Conservation (phyloP, 2,888 invertebrate genomes). For the Meandrusa payeni region DNA sequence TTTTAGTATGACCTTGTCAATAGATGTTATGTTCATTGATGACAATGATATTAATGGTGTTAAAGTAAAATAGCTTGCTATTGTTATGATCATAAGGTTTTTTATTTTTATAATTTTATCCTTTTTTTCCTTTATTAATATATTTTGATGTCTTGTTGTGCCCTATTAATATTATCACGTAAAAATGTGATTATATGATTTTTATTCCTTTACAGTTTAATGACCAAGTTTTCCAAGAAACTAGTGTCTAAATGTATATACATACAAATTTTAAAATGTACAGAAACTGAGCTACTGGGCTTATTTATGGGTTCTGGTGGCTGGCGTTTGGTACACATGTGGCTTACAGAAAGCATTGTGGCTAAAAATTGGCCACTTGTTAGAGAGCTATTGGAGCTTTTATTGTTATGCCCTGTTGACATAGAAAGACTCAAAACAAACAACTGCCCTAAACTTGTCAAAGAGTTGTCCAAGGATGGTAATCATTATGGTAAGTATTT, state of each 20-base stretch:
- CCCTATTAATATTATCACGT: too few species aligned
- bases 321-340: slow-evolving; percentile 94
- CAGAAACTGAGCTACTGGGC: slow-evolving; percentile 90
- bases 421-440: slow-evolving; percentile 95
- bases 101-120: too few species aligned
- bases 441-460: slow-evolving; percentile 94
- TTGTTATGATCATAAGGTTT: too few species aligned
- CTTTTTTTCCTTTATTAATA: too few species aligned
- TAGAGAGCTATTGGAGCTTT: slow-evolving; percentile 90
- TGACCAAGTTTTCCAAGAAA: slow-evolving; percentile 97
- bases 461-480: slow-evolving; percentile 90
- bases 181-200: not conserved
- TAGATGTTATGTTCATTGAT: too few species aligned
- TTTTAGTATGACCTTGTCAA: too few species aligned
- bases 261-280: slow-evolving; percentile 93
- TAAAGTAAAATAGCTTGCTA: too few species aligned
- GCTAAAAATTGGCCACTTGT: slow-evolving; percentile 93
- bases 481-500: slow-evolving; percentile 87
- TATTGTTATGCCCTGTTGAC: slow-evolving; percentile 93
- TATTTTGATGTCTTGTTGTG: too few species aligned
- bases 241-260: slow-evolving; percentile 97
- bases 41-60: too few species aligned
- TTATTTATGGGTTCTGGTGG: slow-evolving; percentile 95
- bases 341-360: slow-evolving; percentile 93
- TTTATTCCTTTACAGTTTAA: slow-evolving; percentile 85